Percentiles rank a stretch among this genome's conserved stretches.
These are phyloP conservation scores for Catharus minimus DNA, from an alignment of 2,113 vertebrate species.

Conservation along the genomic window DNA sequence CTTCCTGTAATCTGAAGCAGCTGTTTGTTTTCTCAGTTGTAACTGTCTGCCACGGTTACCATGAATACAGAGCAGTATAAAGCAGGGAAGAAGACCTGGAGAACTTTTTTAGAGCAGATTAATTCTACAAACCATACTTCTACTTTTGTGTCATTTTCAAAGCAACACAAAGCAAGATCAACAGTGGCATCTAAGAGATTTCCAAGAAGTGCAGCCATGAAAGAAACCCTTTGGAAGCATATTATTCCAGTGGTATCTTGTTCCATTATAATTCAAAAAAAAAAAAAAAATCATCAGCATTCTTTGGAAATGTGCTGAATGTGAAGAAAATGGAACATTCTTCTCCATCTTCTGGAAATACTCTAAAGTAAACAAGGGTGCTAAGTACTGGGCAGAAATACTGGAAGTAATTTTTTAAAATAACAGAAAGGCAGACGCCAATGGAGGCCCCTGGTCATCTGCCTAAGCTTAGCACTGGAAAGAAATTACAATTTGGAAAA, in stretches of 20 bases:
- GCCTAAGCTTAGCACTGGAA: constrained; percentile 25
- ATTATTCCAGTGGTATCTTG: background rate
- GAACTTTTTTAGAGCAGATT: background rate
- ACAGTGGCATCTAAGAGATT: background rate
- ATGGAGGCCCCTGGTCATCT: background rate
- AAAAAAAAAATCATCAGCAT: background rate
- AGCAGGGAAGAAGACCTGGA: background rate
- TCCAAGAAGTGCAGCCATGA: background rate
- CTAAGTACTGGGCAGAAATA: constrained; percentile 52
- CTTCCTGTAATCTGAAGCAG: background rate
- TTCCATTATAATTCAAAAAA: background rate
- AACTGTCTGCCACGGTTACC: background rate
- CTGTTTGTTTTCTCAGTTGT: background rate
- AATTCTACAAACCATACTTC: background rate
- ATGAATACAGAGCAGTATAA: background rate
- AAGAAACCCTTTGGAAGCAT: constrained; percentile 6
- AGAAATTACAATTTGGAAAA: constrained; percentile 45
- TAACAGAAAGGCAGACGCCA: constrained; percentile 42
- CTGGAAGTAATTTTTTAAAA: constrained; percentile 58
- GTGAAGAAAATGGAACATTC: constrained; percentile 36
- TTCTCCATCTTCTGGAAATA: constrained; percentile 41
- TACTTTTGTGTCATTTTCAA: background rate
- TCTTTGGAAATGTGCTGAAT: constrained; percentile 51
- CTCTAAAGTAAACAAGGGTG: constrained; percentile 51
- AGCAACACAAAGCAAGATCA: background rate